These are phyloP conservation scores for Pterocles gutturalis DNA, from an alignment of 2,113 vertebrate species.

Conservation along the genomic window DNA sequence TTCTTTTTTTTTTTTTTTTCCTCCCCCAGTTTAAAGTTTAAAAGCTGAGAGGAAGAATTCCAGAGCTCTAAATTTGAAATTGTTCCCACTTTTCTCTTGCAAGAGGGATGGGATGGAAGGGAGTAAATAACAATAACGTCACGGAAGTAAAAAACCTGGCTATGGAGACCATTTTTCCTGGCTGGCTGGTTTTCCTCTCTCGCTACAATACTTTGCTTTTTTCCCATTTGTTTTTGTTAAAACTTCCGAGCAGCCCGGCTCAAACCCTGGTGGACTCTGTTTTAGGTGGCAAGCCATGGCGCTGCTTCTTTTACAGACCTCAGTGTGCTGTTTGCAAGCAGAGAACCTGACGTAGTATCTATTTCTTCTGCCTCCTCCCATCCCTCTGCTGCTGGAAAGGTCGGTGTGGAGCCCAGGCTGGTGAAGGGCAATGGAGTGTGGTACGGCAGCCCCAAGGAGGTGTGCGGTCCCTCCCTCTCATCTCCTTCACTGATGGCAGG, in stretches of 20 bases:
- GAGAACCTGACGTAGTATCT: background rate
- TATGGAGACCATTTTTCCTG: background rate
- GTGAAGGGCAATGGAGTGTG: accelerated
- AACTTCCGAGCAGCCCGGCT: background rate
- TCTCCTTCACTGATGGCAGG: background rate
- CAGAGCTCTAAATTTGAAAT: background rate
- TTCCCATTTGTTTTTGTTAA: background rate
- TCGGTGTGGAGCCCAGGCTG: background rate
- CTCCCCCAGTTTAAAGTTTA: background rate
- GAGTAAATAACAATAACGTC: background rate
- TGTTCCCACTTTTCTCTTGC: background rate
- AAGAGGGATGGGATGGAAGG: background rate
- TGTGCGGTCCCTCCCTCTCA: background rate
- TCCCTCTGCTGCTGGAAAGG: background rate
- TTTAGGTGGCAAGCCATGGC: accelerated
- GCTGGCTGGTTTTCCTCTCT: background rate
- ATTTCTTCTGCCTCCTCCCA: background rate
- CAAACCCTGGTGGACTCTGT: background rate
- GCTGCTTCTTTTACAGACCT: background rate
- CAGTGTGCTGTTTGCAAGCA: background rate
- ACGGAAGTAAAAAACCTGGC: background rate
- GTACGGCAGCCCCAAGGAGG: background rate
- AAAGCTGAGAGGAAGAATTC: background rate
- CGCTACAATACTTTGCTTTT: background rate
- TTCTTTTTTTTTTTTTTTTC: too few species aligned